Percentiles rank a stretch among this genome's conserved stretches.
phyloP scores from a whole-genome alignment of 2,888 invertebrate species.

The Xestia ashworthii region DNA sequence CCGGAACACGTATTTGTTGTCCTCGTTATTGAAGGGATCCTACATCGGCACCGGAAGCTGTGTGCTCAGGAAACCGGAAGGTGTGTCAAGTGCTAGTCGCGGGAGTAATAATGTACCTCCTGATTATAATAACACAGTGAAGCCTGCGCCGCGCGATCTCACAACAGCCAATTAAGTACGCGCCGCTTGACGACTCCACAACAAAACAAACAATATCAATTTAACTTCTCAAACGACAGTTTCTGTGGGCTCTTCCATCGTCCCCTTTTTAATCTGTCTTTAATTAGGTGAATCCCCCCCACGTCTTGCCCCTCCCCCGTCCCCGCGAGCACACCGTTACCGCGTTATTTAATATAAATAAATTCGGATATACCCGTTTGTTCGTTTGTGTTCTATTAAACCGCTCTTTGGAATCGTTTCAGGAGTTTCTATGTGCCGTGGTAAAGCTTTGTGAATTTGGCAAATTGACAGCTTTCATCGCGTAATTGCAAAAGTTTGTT shows the following conservation, averaged over 20 bases:
- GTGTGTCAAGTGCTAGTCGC: neutral
- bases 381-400: conserved; percentile 22
- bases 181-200: neutral
- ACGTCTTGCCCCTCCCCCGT: neutral
- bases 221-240: conserved; percentile 48
- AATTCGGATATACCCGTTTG: conserved; percentile 16
- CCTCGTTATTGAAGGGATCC: neutral
- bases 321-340: neutral
- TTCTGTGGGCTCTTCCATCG: conserved; percentile 43
- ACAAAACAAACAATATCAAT: conserved; percentile 56
- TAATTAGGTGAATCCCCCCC: conserved; percentile 50
- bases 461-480: conserved; percentile 31
- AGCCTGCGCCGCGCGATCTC: neutral
- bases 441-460: conserved; percentile 19
- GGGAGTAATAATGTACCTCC: neutral
- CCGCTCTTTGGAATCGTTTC: conserved; percentile 13
- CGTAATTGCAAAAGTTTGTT: conserved; percentile 42
- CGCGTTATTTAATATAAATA: conserved; percentile 25
- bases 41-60: neutral
- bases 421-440: neutral
- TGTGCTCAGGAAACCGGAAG: neutral
- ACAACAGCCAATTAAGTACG: neutral
- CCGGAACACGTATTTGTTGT: neutral
- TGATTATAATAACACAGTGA: neutral
- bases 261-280: conserved; percentile 60